Evolutionary conservation across 2,797 vertebrate genomes (phyloP).

Genomic region (Tenualosa thibaudeaui): DNA sequence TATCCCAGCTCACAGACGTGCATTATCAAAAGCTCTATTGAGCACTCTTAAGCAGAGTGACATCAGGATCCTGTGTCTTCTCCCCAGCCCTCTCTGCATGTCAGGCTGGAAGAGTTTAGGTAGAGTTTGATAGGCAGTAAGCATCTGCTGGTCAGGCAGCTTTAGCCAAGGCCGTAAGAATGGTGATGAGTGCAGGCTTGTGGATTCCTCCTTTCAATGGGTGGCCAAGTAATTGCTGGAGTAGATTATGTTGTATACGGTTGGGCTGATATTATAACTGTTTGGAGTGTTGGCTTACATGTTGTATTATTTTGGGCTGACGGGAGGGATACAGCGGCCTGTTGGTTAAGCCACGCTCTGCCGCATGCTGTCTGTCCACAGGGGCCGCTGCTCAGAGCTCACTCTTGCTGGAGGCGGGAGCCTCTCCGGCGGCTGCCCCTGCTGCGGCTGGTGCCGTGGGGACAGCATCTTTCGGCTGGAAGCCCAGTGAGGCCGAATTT

Average conservation of each 20-base stretch:
- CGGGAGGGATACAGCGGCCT: not conserved
- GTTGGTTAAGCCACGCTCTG: not conserved
- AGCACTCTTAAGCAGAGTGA: conserved; percentile 37
- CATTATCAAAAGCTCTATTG: conserved; percentile 47
- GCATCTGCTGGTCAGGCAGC: not conserved
- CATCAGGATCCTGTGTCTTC: conserved; percentile 19
- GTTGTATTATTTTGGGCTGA: not conserved
- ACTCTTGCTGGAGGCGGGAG: conserved; percentile 62
- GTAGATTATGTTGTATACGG: not conserved
- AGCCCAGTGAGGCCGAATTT: conserved; percentile 90
- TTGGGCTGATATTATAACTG: not conserved
- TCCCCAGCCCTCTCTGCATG: conserved; percentile 18
- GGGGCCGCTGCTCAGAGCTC: conserved; percentile 72
- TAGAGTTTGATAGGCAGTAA: conserved; percentile 21
- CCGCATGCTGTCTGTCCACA: conserved; percentile 26
- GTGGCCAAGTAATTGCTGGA: not conserved
- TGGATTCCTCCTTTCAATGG: not conserved
- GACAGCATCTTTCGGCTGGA: conserved; percentile 68
- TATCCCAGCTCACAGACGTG: conserved; percentile 34
- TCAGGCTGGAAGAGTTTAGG: not conserved
- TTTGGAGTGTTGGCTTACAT: not conserved
- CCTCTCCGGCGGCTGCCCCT: conserved; percentile 35
- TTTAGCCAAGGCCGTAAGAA: conserved; percentile 35
- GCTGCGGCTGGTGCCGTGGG: conserved; percentile 22
- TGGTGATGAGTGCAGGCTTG: conserved; percentile 4